Evolutionary conservation across 2,797 vertebrate species (phyloP), one percentile per base, ranked within the genome.

Genomic region (Calcarius lapponicus): DNA sequence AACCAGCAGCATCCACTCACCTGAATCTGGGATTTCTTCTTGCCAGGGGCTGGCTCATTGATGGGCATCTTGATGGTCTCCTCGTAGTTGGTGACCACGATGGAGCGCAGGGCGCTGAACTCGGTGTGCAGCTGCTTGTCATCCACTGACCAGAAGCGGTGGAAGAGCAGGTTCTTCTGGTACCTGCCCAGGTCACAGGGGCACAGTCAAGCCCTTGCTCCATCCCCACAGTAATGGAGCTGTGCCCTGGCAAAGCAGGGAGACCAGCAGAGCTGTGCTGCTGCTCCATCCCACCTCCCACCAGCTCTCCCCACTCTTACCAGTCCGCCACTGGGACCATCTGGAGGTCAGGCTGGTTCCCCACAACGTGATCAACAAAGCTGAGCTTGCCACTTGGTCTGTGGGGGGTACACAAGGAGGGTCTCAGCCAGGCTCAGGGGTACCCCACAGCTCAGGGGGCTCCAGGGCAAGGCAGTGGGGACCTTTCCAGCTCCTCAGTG

Each of bases 1-100:
- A 17, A 7, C 16, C 21, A 28, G 11, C 4, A 2, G 24, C 0
- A 0, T 13, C 22, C 0, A 4, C 70, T 57, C 71, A 98, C 99
- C 99, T 99, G 99, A 86, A 99, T 99, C 97, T 99, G 99, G 67
- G 99, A 99, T 96, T 99, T 99, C 96, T 97, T 99, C 94, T 98
- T 99, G 81, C 99, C 99, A 0, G 96, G 67, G 0, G 99, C 99
- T 0, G 99, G 99, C 96, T 99, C 99, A 0, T 99, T 99, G 93
- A 99, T 99, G 75, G 99, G 99, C 99, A 99, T 99, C 97, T 99
- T 99, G 80, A 99, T 99, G 7, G 99, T 98, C 95, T 99, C 99
- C 91, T 99, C 99, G 0, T 99, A 98, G 97, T 99, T 99, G 91
- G 99, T 98, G 89, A 99, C 98, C 24, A 99, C 99, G 1, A 99